A percentile compares a stretch with the other conserved stretches of the same genome.
Evolutionary conservation across 2,113 vertebrate species (phyloP).

Genomic region (Capra hircus): DNA sequence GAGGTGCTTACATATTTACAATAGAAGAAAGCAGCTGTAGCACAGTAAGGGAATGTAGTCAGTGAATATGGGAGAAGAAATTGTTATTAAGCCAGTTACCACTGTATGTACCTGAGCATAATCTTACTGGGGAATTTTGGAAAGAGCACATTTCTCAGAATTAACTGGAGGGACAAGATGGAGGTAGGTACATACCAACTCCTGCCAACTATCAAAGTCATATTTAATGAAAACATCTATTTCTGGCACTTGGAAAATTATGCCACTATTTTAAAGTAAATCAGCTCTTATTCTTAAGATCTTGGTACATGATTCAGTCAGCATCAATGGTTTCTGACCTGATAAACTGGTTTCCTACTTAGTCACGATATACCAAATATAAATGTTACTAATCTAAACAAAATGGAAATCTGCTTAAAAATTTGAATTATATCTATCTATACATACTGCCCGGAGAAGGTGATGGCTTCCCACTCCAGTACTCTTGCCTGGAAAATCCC

Average conservation of each 20-base stretch:
- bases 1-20: background rate
- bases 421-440: no score
- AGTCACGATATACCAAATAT: no score
- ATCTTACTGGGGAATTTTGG: background rate
- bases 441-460: no score
- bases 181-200: background rate
- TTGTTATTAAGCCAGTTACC: background rate
- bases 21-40: background rate
- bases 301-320: background rate
- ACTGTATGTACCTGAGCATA: background rate
- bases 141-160: background rate
- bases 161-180: background rate
- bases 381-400: no score
- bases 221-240: background rate
- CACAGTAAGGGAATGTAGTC: background rate
- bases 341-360: background rate
- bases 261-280: background rate
- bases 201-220: background rate
- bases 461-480: no score
- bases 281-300: background rate
- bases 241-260: background rate
- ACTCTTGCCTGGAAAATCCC: no score
- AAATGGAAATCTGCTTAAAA: no score
- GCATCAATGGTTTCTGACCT: background rate
- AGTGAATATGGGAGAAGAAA: background rate